Evolutionary conservation across 2,888 invertebrate species (phyloP).

Genomic region (Lithophane socia): DNA sequence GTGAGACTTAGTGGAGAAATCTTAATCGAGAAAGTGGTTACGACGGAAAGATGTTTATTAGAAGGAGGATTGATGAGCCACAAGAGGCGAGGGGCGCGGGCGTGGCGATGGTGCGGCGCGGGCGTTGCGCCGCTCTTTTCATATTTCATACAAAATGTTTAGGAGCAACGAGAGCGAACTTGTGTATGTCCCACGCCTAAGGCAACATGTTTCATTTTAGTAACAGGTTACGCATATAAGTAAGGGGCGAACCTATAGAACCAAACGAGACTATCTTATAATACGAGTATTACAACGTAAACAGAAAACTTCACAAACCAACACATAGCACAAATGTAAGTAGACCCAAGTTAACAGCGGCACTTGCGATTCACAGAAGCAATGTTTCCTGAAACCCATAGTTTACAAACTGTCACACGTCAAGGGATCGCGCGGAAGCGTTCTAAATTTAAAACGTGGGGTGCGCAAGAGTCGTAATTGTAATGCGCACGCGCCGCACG

Average conservation of each 20-base stretch:
- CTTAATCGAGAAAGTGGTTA: constrained; percentile 21
- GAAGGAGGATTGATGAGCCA: neutral
- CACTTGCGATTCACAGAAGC: constrained; percentile 29
- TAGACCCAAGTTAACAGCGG: neutral
- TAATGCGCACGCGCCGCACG: constrained; percentile 77
- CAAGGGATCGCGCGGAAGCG: constrained; percentile 73
- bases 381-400: constrained; percentile 67
- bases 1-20: neutral
- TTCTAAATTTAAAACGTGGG: constrained; percentile 77
- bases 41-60: neutral
- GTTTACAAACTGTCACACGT: constrained; percentile 66
- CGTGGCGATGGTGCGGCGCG: too few species aligned
- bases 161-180: too few species aligned
- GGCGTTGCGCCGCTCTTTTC: too few species aligned
- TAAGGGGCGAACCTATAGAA: neutral
- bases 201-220: neutral
- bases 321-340: neutral
- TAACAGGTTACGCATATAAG: neutral
- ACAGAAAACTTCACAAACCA: constrained; percentile 8
- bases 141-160: too few species aligned
- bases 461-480: constrained; percentile 70
- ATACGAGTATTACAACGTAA: neutral
- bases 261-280: neutral
- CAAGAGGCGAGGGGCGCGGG: too few species aligned
- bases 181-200: too few species aligned